A percentile compares a stretch with the other conserved stretches of the same genome.
These are phyloP conservation scores for Protomyctophum bolini DNA, from an alignment of 2,113 vertebrate species.

Conservation along the genomic window DNA sequence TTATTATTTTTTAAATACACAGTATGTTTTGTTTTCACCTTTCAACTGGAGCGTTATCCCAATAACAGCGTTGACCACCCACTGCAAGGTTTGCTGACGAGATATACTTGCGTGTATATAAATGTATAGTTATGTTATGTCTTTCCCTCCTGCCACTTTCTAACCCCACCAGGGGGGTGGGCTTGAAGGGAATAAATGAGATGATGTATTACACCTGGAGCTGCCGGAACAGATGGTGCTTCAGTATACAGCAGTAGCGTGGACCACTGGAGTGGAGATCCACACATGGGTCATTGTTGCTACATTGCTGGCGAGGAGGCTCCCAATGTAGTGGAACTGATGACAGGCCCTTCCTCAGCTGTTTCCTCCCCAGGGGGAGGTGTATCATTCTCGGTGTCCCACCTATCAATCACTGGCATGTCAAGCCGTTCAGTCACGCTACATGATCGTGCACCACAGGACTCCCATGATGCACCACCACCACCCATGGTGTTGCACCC, in stretches of 20 bases:
- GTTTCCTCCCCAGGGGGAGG: conserved; percentile 45
- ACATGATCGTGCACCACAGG: conserved; percentile 25
- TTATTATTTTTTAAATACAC: no score
- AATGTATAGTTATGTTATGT: no score
- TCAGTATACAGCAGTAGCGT: conserved; percentile 36
- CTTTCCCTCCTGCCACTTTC: conserved; percentile 10
- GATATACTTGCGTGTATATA: no score
- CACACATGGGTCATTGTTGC: conserved; percentile 59
- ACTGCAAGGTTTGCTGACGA: conserved; percentile 10
- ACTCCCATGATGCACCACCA: conserved; percentile 4
- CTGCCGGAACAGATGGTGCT: conserved; percentile 51
- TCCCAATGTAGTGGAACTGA: conserved; percentile 70
- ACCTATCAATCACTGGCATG: conserved; percentile 64
- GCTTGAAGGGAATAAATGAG: conserved; percentile 21
- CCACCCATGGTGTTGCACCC: conserved; percentile 46
- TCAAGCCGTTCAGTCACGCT: conserved; percentile 53
- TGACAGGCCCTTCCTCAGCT: conserved; percentile 66
- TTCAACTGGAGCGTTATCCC: no score
- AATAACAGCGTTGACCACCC: no score
- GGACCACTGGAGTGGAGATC: conserved; percentile 41
- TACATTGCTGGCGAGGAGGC: conserved; percentile 37
- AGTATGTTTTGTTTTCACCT: no score
- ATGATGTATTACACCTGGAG: conserved; percentile 38
- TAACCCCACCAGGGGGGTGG: conserved; percentile 13
- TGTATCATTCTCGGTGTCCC: conserved; percentile 37